Evolutionary conservation across 2,888 invertebrate genomes (phyloP).

Genomic region (Ormyrus pomaceus): DNA sequence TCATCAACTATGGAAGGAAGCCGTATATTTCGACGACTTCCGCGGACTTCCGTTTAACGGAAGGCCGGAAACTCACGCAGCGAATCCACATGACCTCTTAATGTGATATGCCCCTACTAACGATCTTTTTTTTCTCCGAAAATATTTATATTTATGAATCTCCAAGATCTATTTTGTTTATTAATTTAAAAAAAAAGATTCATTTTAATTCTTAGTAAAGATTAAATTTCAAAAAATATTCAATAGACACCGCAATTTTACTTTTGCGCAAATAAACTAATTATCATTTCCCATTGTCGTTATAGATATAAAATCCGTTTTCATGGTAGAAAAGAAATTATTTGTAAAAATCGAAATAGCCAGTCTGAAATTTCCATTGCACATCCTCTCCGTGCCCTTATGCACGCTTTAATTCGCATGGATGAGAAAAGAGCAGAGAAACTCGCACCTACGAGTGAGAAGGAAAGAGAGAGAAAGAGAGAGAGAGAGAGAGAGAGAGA

Average conservation of each 20-base stretch:
- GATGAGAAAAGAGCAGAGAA: background rate
- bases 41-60: constrained; percentile 17
- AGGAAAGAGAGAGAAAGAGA: background rate
- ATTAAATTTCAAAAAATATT: no score
- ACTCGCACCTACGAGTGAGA: background rate
- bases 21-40: constrained; percentile 39
- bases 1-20: constrained; percentile 32
- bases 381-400: background rate
- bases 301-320: no score
- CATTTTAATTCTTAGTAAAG: no score
- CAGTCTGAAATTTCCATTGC: background rate
- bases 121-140: background rate
- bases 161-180: no score
- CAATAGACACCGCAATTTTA: no score
- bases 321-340: no score
- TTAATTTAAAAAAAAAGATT: no score
- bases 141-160: background rate
- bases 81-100: background rate
- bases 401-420: background rate
- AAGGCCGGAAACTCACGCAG: constrained; percentile 35
- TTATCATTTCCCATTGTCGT: no score
- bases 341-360: no score
- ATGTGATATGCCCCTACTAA: background rate
- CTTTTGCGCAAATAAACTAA: background rate
- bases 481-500: background rate